Conservation (phyloP, 1,140 invertebrate species). For the Matsumurasca onukii region DNA sequence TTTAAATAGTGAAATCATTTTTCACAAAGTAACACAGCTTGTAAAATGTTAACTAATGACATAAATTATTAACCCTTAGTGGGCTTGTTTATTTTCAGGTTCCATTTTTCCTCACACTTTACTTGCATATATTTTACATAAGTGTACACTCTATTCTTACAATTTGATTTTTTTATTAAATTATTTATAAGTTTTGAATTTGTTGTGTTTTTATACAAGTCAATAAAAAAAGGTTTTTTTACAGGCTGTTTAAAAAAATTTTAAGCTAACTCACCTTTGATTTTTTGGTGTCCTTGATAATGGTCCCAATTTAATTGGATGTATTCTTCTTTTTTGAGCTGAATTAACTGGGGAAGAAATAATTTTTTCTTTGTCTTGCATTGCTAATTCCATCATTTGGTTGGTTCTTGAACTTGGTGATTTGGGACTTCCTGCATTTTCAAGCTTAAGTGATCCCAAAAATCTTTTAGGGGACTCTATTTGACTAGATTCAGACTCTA, state of each 20-base stretch:
- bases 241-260: too few species aligned
- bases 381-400: conserved; percentile 21
- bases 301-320: conserved; percentile 2
- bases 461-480: background rate
- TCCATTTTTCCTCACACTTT: background rate
- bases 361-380: conserved; percentile 12
- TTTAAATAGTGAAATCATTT: too few species aligned
- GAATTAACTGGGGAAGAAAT: background rate
- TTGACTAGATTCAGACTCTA: background rate
- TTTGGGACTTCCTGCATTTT: conserved; percentile 7
- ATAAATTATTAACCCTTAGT: too few species aligned
- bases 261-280: background rate
- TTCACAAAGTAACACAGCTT: too few species aligned
- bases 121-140: background rate
- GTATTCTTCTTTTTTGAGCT: background rate
- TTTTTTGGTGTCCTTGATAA: background rate
- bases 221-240: too few species aligned
- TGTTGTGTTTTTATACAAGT: too few species aligned
- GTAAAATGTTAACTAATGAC: too few species aligned
- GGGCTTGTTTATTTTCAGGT: too few species aligned
- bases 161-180: too few species aligned
- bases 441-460: conserved; percentile 2
- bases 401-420: conserved; percentile 21
- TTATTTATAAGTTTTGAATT: too few species aligned
- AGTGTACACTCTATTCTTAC: background rate